phyloP scores from a whole-genome alignment of 2,888 invertebrate genomes.

The Agrilus mali region DNA sequence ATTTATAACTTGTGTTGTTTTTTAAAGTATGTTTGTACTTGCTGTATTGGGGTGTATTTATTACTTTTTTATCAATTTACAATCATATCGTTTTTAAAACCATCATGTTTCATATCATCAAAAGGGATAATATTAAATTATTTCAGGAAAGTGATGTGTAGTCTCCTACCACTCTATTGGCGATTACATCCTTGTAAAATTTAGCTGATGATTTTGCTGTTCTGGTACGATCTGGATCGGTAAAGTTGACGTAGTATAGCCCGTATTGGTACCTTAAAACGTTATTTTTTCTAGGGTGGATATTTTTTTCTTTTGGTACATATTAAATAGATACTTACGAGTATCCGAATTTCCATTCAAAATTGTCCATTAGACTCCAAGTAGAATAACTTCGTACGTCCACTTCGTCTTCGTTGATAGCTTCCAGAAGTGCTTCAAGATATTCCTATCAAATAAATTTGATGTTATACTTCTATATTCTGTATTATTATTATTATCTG shows the following conservation, averaged over 20 bases:
- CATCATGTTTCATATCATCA: no score
- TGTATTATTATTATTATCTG: neutral
- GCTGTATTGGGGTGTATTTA: no score
- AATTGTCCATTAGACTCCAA: conserved; percentile 51
- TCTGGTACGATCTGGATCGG: conserved; percentile 40
- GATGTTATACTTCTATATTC: neutral
- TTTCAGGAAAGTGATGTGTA: no score
- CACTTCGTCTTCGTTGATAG: conserved; percentile 30
- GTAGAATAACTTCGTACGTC: conserved; percentile 42
- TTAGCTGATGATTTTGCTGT: conserved; percentile 47
- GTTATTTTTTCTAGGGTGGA: neutral
- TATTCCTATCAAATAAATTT: conserved; percentile 14
- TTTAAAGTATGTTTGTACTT: no score
- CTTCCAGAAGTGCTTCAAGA: conserved; percentile 16
- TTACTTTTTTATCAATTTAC: no score
- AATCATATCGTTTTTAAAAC: no score
- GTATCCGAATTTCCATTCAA: conserved; percentile 46
- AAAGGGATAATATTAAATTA: no score
- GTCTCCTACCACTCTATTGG: conserved; percentile 18
- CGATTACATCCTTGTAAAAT: conserved; percentile 39
- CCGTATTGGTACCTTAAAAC: conserved; percentile 44
- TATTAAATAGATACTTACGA: conserved; percentile 22
- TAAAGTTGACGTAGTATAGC: conserved; percentile 50
- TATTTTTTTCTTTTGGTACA: neutral
- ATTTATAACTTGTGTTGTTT: no score